Evolutionary conservation across 30 jellyfish, hydroid and myxozoan species (phyloP).

Genomic region (Catostylus mosaicus): DNA sequence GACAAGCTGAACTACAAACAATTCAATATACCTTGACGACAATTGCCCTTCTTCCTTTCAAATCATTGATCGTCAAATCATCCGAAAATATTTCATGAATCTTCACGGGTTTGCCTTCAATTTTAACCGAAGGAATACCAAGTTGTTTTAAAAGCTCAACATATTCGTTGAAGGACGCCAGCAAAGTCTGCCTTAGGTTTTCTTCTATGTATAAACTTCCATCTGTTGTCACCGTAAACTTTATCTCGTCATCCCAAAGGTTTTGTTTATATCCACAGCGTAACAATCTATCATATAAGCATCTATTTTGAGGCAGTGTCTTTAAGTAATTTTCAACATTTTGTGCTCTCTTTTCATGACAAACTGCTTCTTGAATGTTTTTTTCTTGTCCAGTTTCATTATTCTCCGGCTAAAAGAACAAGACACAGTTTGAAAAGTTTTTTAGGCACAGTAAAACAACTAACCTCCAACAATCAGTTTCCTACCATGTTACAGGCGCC

Average conservation of each 20-base stretch:
- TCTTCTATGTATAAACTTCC: constrained; percentile 79
- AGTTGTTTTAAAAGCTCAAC: constrained; percentile 59
- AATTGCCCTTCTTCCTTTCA: constrained; percentile 82
- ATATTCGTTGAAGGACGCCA: constrained; percentile 63
- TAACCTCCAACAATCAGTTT: too few species aligned
- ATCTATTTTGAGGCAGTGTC: constrained; percentile 43
- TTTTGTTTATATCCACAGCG: constrained; percentile 40
- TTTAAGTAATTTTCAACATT: constrained; percentile 10
- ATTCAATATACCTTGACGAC: constrained; percentile 61
- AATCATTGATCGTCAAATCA: constrained; percentile 65
- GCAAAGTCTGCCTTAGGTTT: constrained; percentile 71
- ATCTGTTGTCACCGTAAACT: constrained; percentile 51
- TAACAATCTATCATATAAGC: constrained; percentile 24
- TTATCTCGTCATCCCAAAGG: constrained; percentile 52
- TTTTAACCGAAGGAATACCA: constrained; percentile 41
- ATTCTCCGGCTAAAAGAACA: too few species aligned
- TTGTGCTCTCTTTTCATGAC: constrained; percentile 2
- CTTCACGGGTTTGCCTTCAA: constrained; percentile 62
- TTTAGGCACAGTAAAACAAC: too few species aligned
- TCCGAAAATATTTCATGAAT: constrained; percentile 73
- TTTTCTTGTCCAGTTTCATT: too few species aligned
- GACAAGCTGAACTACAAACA: background rate
- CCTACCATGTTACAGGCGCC: too few species aligned
- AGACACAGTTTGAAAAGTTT: too few species aligned
- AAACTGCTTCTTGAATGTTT: too few species aligned